Percentiles rank a stretch among this genome's conserved stretches.
phyloP scores from a whole-genome alignment of 2,888 invertebrate genomes.

The Tenthredo notha region DNA sequence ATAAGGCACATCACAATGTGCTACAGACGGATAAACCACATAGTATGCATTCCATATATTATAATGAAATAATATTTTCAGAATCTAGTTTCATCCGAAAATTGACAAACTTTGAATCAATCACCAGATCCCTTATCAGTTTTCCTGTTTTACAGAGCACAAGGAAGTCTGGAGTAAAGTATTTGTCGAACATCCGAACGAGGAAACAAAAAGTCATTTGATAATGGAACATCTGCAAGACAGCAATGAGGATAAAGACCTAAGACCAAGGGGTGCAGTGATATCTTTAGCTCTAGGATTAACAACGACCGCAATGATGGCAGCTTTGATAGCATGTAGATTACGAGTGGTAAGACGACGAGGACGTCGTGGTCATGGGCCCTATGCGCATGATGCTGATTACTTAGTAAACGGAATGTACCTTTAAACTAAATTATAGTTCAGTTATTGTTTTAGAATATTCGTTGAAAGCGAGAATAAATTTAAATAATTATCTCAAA shows the following conservation, averaged over 20 bases:
- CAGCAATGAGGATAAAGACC: conserved; percentile 65
- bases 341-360: conserved; percentile 88
- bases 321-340: conserved; percentile 90
- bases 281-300: conserved; percentile 90
- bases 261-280: conserved; percentile 88
- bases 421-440: conserved; percentile 82
- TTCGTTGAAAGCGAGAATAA: conserved; percentile 9
- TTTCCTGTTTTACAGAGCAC: conserved; percentile 43
- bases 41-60: conserved; percentile 12
- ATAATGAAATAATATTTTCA: background rate
- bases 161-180: conserved; percentile 53
- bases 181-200: conserved; percentile 26
- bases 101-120: background rate
- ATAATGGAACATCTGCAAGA: conserved; percentile 71
- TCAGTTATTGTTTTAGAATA: conserved; percentile 19
- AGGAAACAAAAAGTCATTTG: conserved; percentile 56
- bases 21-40: conserved; percentile 75
- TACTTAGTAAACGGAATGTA: conserved; percentile 99
- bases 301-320: conserved; percentile 89
- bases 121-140: background rate
- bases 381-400: conserved; percentile 95
- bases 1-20: conserved; percentile 74
- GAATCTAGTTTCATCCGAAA: background rate
- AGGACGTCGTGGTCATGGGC: conserved; percentile 88
- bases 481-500: conserved; percentile 26